phyloP scores from a whole-genome alignment of 2,888 invertebrate genomes.

The Netelia melanura region DNA sequence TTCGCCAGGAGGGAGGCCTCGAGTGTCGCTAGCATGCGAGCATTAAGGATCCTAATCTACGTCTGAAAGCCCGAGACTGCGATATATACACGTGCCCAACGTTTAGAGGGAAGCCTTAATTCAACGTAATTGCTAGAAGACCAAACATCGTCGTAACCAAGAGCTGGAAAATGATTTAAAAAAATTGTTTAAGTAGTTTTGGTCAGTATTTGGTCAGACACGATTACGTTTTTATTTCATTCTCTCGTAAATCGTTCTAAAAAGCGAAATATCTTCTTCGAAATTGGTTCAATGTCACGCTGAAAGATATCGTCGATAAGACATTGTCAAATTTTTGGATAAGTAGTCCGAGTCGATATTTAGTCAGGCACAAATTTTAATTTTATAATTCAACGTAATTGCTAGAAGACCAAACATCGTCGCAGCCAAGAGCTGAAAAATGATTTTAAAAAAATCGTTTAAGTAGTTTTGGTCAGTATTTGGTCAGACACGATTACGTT shows the following conservation, averaged over 20 bases:
- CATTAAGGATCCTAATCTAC: constrained; percentile 83
- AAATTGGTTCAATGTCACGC: too few relatives aligned
- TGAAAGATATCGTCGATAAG: too few relatives aligned
- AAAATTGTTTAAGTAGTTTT: constrained; percentile 18
- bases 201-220: constrained; percentile 12
- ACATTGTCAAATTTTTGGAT: too few relatives aligned
- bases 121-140: constrained; percentile 60
- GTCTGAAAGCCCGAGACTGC: constrained; percentile 74
- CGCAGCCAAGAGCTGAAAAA: constrained; percentile 32
- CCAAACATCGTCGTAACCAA: constrained; percentile 53
- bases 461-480: constrained; percentile 23
- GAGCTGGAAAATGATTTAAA: constrained; percentile 9
- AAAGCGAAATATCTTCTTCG: too few relatives aligned
- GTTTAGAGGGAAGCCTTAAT: constrained; percentile 61
- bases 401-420: constrained; percentile 54
- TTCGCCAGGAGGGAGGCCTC: constrained; percentile 65
- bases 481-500: constrained; percentile 4
- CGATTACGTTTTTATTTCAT: too few relatives aligned
- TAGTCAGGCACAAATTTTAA: too few relatives aligned
- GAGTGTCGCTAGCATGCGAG: constrained; percentile 81
- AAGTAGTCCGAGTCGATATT: too few relatives aligned
- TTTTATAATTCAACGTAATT: constrained; percentile 55
- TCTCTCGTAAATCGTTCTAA: too few relatives aligned
- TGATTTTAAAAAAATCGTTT: neutral
- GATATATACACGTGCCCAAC: constrained; percentile 22